phyloP scores from a whole-genome alignment of 2,113 vertebrate species.

The Callospermophilus lateralis region DNA sequence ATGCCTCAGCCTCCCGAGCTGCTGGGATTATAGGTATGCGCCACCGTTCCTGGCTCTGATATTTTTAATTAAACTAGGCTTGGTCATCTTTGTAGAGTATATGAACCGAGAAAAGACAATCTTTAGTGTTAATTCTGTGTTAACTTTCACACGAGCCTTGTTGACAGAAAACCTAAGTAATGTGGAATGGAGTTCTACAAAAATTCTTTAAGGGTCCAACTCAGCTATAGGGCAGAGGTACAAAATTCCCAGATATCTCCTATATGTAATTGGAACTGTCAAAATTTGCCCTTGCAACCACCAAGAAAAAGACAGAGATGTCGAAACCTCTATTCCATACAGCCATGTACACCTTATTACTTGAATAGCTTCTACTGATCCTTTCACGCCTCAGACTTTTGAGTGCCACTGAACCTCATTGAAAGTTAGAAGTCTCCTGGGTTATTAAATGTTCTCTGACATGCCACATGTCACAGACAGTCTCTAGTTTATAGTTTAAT shows the following conservation, averaged over 20 bases:
- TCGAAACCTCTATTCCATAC: background rate
- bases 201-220: background rate
- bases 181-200: background rate
- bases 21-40: no score
- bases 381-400: slow-evolving; percentile 33
- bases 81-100: background rate
- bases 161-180: background rate
- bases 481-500: background rate
- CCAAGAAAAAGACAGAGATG: background rate
- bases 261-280: background rate
- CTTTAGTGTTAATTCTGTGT: background rate
- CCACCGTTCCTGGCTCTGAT: no score
- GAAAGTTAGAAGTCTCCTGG: background rate
- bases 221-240: background rate
- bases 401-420: no score
- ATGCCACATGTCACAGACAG: background rate
- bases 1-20: no score
- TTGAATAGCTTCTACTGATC: background rate
- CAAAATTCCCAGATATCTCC: background rate
- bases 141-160: background rate
- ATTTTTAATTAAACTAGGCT: background rate
- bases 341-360: background rate
- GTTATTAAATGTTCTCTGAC: slow-evolving; percentile 1
- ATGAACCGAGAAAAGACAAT: background rate
- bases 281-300: background rate